phyloP scores from a whole-genome alignment of 2,888 invertebrate genomes.

The Drosophila kanekoi region DNA sequence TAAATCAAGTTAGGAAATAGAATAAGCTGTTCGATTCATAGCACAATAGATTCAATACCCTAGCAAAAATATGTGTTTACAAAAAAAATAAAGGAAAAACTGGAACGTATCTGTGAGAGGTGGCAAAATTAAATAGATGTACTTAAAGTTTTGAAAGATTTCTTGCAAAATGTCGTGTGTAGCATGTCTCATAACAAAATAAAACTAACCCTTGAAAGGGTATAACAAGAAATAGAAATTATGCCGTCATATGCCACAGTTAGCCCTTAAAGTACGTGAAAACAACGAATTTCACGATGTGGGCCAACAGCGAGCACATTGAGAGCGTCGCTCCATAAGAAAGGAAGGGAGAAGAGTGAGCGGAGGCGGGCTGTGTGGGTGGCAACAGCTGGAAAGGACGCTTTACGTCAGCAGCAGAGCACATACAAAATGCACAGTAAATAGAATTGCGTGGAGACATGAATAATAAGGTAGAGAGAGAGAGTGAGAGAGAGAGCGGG shows the following conservation, averaged over 20 bases:
- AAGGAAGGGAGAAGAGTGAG: conserved; percentile 1
- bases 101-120: too few species aligned
- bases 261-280: conserved; percentile 63
- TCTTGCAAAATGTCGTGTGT: too few species aligned
- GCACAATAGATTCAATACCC: too few species aligned
- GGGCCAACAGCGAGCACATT: conserved; percentile 63
- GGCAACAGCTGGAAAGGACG: conserved; percentile 65
- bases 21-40: too few species aligned
- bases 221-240: conserved; percentile 53
- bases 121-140: too few species aligned
- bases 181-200: not conserved
- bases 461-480: not conserved
- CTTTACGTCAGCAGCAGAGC: conserved; percentile 73
- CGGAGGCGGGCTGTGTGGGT: conserved; percentile 20
- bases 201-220: not conserved
- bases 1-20: not conserved
- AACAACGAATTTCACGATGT: conserved; percentile 50
- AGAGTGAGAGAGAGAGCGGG: not conserved
- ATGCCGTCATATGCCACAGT: conserved; percentile 61
- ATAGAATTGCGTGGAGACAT: conserved; percentile 52
- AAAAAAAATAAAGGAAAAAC: too few species aligned
- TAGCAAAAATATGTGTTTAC: too few species aligned
- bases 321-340: conserved; percentile 53
- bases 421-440: conserved; percentile 38
- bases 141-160: too few species aligned